These are phyloP conservation scores for Caenorhabditis macrosperma DNA, from an alignment of 2,888 invertebrate species.

Conservation along the genomic window DNA sequence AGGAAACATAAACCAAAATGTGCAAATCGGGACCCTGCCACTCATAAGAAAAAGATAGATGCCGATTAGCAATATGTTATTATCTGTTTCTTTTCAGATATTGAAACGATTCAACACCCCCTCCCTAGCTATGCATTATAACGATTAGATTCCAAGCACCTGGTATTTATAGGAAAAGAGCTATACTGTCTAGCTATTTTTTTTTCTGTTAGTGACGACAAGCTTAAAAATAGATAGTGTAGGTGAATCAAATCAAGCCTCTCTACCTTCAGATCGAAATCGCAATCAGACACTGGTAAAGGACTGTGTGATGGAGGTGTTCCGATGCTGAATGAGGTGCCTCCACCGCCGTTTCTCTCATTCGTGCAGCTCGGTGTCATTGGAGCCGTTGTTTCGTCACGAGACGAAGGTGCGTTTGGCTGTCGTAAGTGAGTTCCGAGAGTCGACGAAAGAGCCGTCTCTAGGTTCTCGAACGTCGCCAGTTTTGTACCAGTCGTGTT, in stretches of 20 bases:
- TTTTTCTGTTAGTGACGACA: background rate
- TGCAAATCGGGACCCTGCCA: too few relatives aligned
- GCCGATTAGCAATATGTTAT: too few relatives aligned
- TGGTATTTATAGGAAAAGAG: too few relatives aligned
- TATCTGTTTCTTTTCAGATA: too few relatives aligned
- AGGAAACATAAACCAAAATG: too few relatives aligned
- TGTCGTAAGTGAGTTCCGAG: conserved; percentile 64
- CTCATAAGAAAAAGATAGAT: too few relatives aligned
- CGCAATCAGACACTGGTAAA: conserved; percentile 63
- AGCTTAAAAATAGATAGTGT: background rate
- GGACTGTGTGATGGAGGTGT: conserved; percentile 66
- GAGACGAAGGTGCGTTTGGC: conserved; percentile 57
- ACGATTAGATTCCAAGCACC: background rate
- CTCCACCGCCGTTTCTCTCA: conserved; percentile 12
- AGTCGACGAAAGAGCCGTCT: conserved; percentile 68
- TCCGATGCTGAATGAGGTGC: conserved; percentile 62
- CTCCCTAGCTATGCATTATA: background rate
- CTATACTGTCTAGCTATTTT: too few relatives aligned
- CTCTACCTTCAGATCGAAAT: conserved; percentile 62
- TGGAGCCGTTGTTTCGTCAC: conserved; percentile 51
- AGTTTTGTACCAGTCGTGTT: conserved; percentile 57
- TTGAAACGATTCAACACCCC: too few relatives aligned
- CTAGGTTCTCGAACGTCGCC: conserved; percentile 67
- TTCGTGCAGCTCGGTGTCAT: conserved; percentile 35
- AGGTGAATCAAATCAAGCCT: background rate